Conservation (phyloP, 2,113 vertebrate genomes). For the Leuciscus idus region DNA sequence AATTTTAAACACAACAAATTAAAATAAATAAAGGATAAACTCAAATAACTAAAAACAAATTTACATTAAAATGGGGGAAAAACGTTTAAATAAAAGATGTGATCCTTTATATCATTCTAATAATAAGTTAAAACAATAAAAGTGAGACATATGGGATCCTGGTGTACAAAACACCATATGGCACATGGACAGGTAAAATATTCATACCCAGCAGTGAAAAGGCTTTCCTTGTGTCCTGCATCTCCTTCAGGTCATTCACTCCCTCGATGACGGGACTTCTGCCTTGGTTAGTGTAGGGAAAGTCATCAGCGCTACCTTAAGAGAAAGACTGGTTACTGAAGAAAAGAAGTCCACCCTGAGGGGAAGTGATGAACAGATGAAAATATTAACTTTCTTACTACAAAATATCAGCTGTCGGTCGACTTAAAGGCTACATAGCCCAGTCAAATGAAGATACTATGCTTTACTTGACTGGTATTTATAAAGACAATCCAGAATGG, state of each 20-base stretch:
- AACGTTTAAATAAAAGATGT: background rate
- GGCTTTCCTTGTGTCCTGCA: conserved; percentile 86
- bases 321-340: conserved; percentile 34
- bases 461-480: background rate
- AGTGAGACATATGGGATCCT: background rate
- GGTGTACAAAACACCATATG: background rate
- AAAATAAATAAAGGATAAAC: background rate
- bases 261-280: conserved; percentile 86
- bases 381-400: background rate
- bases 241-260: conserved; percentile 88
- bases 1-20: too few species aligned
- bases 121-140: background rate
- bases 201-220: conserved; percentile 87
- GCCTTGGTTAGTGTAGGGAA: conserved; percentile 91
- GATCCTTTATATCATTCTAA: background rate
- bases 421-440: background rate
- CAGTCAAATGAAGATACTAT: background rate
- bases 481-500: background rate
- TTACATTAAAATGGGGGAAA: too few species aligned
- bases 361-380: background rate
- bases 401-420: background rate
- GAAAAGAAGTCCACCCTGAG: background rate
- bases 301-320: conserved; percentile 84
- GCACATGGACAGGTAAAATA: background rate
- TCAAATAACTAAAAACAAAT: background rate